Percentiles rank a stretch among this genome's conserved stretches.
phyloP scores from a whole-genome alignment of 1,140 invertebrate genomes.

The Ridgeia piscesae region DNA sequence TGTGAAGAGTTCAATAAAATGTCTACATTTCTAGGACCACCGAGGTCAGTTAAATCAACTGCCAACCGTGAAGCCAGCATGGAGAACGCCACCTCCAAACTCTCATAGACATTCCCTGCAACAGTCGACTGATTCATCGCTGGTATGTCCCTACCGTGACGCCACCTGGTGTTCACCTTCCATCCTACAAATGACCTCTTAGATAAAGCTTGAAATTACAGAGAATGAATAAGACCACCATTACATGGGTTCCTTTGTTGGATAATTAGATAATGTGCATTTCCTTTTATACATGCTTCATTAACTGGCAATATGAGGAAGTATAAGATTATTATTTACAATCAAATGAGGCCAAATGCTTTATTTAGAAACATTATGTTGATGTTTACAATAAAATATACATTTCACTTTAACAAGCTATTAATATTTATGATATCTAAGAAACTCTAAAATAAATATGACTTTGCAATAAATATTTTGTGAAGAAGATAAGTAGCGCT shows the following conservation, averaged over 20 bases:
- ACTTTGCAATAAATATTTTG: neutral
- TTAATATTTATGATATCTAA: neutral
- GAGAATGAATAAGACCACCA: neutral
- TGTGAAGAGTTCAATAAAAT: neutral
- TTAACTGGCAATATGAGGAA: neutral
- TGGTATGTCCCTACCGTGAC: neutral
- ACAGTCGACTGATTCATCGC: conserved; percentile 5
- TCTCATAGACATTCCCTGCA: neutral
- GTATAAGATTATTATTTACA: neutral
- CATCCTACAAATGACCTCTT: neutral
- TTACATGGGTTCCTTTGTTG: neutral
- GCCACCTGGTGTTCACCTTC: neutral
- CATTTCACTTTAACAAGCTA: neutral
- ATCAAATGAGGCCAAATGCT: neutral
- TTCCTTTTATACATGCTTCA: neutral
- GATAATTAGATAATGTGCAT: neutral
- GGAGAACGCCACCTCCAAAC: conserved; percentile 10
- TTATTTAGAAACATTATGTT: neutral
- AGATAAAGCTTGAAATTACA: neutral
- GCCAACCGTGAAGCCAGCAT: neutral
- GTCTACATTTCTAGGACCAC: neutral
- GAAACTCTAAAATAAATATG: neutral
- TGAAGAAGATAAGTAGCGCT: neutral
- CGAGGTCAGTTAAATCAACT: neutral
- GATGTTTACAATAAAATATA: neutral